Evolutionary conservation across 2,888 invertebrate genomes (phyloP).

Genomic region (Ernsta delagoae): DNA sequence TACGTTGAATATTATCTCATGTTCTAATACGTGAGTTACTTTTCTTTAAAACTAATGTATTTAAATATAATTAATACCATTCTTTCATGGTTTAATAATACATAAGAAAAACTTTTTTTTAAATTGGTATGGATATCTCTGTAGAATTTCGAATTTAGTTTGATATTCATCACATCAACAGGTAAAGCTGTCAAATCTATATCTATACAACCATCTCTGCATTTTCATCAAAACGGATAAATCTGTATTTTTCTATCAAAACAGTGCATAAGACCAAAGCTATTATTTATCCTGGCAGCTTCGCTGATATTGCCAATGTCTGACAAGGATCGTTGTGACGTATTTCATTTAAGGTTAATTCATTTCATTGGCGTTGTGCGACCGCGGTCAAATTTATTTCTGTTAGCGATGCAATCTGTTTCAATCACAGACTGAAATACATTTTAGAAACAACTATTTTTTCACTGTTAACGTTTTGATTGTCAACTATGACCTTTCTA

Average conservation of each 20-base stretch:
- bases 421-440: slow-evolving; percentile 22
- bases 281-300: slow-evolving; percentile 26
- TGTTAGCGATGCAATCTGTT: slow-evolving; percentile 27
- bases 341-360: slow-evolving; percentile 38
- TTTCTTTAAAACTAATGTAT: not conserved
- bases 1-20: no score
- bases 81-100: no score
- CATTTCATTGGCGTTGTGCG: slow-evolving; percentile 35
- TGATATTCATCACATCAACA: no score
- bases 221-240: not conserved
- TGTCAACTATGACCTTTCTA: slow-evolving; percentile 4
- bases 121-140: no score
- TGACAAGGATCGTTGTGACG: slow-evolving; percentile 33
- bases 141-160: no score
- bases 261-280: slow-evolving; percentile 31
- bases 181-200: no score
- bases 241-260: slow-evolving; percentile 13
- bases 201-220: no score
- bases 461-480: not conserved
- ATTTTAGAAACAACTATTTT: slow-evolving; percentile 14
- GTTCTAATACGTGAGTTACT: not conserved
- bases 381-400: slow-evolving; percentile 33
- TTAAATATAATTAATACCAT: no score
- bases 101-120: no score
- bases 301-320: slow-evolving; percentile 31